Conservation (phyloP, 2,888 invertebrate genomes). For the Hecatera dysodea region DNA sequence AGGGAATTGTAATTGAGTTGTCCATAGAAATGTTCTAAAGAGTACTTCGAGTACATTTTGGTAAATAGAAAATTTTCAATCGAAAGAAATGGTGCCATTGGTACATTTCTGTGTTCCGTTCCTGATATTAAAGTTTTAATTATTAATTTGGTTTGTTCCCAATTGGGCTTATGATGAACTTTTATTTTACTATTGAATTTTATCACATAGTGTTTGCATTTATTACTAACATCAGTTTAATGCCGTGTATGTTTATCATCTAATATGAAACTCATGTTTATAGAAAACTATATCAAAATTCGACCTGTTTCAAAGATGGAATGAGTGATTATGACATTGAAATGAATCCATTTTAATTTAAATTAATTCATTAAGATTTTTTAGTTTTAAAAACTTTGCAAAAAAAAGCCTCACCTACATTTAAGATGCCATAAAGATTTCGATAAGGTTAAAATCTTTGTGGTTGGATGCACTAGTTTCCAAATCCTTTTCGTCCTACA, state of each 20-base stretch:
- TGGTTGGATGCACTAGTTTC: not conserved
- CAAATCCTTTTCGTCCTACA: constrained; percentile 5
- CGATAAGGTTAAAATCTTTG: constrained; percentile 18
- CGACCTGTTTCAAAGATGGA: no score
- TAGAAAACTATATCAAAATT: no score
- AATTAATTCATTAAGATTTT: no score
- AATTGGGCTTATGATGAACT: constrained; percentile 8
- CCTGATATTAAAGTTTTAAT: constrained; percentile 56
- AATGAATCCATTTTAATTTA: no score
- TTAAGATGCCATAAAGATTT: not conserved
- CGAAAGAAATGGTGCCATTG: constrained; percentile 29
- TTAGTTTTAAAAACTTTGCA: no score
- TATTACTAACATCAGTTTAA: no score
- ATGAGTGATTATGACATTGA: no score
- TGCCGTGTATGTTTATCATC: no score
- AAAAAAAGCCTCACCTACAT: no score
- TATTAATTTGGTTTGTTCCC: constrained; percentile 45
- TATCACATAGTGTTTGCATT: no score
- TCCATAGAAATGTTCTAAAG: constrained; percentile 5
- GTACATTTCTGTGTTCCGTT: constrained; percentile 38
- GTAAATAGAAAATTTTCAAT: constrained; percentile 34
- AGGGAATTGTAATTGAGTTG: constrained; percentile 38
- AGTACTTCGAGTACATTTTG: constrained; percentile 1
- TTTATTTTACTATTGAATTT: constrained; percentile 8
- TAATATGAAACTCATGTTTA: no score